These are phyloP conservation scores for Glareola pratincola DNA, from an alignment of 2,113 vertebrate species.

Conservation along the genomic window DNA sequence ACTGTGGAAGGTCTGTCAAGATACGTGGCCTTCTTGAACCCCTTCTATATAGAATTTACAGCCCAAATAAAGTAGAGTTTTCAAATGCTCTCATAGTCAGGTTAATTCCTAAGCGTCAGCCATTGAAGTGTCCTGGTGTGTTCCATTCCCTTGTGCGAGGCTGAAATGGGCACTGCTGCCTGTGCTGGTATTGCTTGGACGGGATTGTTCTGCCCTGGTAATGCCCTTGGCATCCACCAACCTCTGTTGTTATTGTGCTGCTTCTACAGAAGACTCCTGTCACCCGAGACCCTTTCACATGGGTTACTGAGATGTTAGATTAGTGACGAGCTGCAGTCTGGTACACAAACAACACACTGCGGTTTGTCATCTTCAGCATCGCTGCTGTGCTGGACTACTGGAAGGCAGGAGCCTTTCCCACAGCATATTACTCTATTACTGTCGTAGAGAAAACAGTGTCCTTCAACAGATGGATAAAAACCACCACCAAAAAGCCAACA, in stretches of 20 bases:
- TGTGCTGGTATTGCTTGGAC: background rate
- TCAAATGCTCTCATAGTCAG: background rate
- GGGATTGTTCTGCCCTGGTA: background rate
- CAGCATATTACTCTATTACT: background rate
- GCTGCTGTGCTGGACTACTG: background rate
- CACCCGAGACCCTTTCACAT: fast-evolving
- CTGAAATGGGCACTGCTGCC: background rate
- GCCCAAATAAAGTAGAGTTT: background rate
- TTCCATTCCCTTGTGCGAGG: background rate
- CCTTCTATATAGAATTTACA: background rate
- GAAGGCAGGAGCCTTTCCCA: background rate
- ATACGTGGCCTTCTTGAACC: background rate
- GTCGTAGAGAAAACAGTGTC: background rate
- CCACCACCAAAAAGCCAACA: background rate
- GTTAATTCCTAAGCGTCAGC: background rate
- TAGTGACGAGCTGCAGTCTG: background rate
- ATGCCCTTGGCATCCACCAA: background rate
- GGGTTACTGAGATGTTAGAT: background rate
- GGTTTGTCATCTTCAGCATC: background rate
- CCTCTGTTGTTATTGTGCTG: background rate
- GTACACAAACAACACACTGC: background rate
- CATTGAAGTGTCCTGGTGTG: background rate
- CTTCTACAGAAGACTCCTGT: background rate
- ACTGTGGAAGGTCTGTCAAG: background rate
- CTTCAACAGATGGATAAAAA: background rate